A percentile compares a stretch with the other conserved stretches of the same genome.
Conservation (phyloP, 2,888 invertebrate genomes). For the Clanis bilineata region DNA sequence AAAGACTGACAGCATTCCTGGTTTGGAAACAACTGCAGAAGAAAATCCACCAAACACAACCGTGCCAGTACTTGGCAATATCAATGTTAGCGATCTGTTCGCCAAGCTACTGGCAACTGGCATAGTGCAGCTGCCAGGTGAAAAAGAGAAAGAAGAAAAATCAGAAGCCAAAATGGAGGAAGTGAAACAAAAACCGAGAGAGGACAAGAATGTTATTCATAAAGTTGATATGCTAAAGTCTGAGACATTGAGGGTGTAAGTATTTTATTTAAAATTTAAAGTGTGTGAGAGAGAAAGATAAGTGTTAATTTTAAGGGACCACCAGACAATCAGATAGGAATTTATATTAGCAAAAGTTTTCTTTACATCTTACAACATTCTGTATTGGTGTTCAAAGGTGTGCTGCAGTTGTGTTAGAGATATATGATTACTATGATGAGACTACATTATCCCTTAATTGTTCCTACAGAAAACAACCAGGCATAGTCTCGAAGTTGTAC, state of each 20-base stretch:
- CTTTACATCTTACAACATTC: too few species aligned
- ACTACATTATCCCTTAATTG: too few species aligned
- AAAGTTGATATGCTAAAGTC: slow-evolving; percentile 86
- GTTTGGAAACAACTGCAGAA: slow-evolving; percentile 57
- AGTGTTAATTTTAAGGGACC: too few species aligned
- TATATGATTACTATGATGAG: too few species aligned
- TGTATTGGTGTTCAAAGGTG: too few species aligned
- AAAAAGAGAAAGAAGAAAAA: slow-evolving; percentile 42
- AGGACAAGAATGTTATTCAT: slow-evolving; percentile 75
- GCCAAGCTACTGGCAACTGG: slow-evolving; percentile 92
- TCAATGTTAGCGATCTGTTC: slow-evolving; percentile 92
- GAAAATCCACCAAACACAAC: slow-evolving; percentile 48
- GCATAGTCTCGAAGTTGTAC: slow-evolving; percentile 87
- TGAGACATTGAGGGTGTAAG: slow-evolving; percentile 88
- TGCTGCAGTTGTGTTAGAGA: too few species aligned
- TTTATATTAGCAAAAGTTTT: too few species aligned
- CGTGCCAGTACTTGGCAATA: slow-evolving; percentile 56
- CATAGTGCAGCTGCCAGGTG: slow-evolving; percentile 54
- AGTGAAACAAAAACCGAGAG: slow-evolving; percentile 44
- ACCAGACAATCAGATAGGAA: too few species aligned
- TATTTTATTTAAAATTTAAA: slow-evolving; percentile 33
- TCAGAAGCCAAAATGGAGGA: slow-evolving; percentile 42
- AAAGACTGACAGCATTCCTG: slow-evolving; percentile 61
- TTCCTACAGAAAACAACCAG: slow-evolving; percentile 87
- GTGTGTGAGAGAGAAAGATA: too few species aligned